A percentile compares a stretch with the other conserved stretches of the same genome.
Conservation (phyloP, 2,797 vertebrate species). For the Tadarida brasiliensis region DNA sequence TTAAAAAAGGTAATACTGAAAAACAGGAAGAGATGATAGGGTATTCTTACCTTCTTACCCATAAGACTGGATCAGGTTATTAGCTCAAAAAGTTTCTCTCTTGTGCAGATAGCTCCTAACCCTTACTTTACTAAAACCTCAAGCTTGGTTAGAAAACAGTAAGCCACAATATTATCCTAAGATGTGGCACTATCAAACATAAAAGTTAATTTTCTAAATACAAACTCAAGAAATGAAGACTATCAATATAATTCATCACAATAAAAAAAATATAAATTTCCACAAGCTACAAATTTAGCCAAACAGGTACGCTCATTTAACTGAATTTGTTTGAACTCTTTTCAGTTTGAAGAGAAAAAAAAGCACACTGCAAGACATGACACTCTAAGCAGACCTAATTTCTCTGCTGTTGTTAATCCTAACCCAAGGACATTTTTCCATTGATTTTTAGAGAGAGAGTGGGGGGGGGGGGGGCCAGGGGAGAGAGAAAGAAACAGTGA, state of each 20-base stretch:
- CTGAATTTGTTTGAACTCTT: neutral
- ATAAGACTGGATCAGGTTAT: neutral
- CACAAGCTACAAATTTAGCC: neutral
- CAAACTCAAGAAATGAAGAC: conserved; percentile 6
- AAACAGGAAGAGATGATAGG: neutral
- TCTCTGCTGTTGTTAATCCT: neutral
- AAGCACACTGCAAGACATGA: neutral
- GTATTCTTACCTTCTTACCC: neutral
- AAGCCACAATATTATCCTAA: neutral
- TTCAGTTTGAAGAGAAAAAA: neutral
- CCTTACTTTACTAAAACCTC: neutral
- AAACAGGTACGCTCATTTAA: neutral
- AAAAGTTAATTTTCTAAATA: conserved; percentile 48
- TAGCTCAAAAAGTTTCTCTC: neutral
- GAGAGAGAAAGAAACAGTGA: no score
- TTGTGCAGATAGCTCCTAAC: neutral
- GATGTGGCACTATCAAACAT: neutral
- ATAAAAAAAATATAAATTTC: conserved; percentile 19
- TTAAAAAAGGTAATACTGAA: neutral
- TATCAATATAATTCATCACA: neutral
- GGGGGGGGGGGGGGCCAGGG: no score
- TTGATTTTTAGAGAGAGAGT: no score
- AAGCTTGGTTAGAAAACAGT: conserved; percentile 18
- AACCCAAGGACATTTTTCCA: no score
- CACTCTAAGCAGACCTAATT: neutral